Percentiles rank a stretch among this genome's conserved stretches.
Conservation (phyloP, 2,113 vertebrate species). For the Daboia siamensis region DNA sequence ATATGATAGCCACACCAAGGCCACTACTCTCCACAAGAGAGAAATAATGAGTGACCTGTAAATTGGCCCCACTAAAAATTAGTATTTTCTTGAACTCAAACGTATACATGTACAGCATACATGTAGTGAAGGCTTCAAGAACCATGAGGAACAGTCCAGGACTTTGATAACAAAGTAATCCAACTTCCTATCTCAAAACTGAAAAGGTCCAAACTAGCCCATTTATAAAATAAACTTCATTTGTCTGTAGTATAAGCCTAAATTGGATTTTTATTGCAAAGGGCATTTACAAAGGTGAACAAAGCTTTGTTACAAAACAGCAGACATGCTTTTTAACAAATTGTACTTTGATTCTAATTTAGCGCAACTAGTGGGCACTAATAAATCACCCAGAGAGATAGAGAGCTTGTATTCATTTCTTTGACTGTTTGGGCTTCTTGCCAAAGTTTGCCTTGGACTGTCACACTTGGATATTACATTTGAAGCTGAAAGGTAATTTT, state of each 20-base stretch:
- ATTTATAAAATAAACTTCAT: conserved; percentile 1
- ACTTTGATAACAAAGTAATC: not conserved
- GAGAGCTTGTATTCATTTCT: not conserved
- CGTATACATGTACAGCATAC: not conserved
- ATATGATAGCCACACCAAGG: not conserved
- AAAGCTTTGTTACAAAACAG: conserved; percentile 3
- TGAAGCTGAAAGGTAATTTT: conserved; percentile 10
- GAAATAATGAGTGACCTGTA: not conserved
- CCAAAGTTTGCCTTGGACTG: not conserved
- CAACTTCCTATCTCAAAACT: not conserved
- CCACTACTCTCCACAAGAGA: not conserved
- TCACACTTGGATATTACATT: conserved; percentile 12
- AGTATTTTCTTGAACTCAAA: not conserved
- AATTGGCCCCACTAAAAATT: not conserved
- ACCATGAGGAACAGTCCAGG: not conserved
- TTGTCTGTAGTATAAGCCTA: not conserved
- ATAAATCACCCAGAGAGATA: conserved; percentile 28
- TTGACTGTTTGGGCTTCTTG: conserved; percentile 21
- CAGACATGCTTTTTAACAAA: conserved; percentile 38
- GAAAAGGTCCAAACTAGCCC: not conserved
- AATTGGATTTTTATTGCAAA: conserved; percentile 40
- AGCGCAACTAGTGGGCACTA: not conserved
- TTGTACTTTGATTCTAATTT: conserved; percentile 35
- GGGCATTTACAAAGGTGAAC: conserved; percentile 9
- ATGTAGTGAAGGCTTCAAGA: not conserved